Base-by-base conservation (phyloP, 2,888 invertebrate genomes). In the Lithophane semibrunnea region DNA sequence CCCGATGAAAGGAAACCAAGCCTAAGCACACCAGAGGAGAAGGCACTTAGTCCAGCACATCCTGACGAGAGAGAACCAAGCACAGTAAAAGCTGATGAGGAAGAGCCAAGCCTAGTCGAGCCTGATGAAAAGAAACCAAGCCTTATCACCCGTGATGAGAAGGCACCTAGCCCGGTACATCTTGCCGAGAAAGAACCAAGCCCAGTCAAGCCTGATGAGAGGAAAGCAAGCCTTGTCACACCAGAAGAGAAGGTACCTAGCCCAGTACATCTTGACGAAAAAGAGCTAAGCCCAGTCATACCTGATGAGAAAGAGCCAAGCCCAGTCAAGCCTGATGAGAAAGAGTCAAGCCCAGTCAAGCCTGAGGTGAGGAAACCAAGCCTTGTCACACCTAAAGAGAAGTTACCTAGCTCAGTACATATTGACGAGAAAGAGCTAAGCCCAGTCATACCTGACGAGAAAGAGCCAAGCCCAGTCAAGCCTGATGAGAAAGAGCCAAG, bases 81-180 rank as follows among this genome's bases (percentile, higher is more conserved):
- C 21, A n/a, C n/a, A 13, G 24, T 68, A 0, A 12, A 42, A 0
- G 0, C 21, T 9, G 44, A 12, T 8, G 73, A 82, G 0, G 64
- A 76, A 13, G 60, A 49, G 0, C 44, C 60, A 7, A 65, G 29
- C 18, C 29, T 8, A n/a, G 4, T 18, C 0, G 61, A 49, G 24
- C n/a, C 24, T 12, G 68, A 44, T 0, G 42, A n/a, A 0, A 9
- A 0, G 0, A n/a, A 16, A 16, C 1, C 16, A 16, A 64, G 42
- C 9, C 42, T 9, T 2, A 4, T 8, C 0, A 4, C 8, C 2
- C 2, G 16, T 2, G 42, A 64, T 0, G 64, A 64, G 4, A n/a
- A n/a, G 0, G n/a, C 9, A 0, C 0, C n/a, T 2, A 44, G 54
- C 21, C 21, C 54, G 1, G 9, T 10, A 3, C 3, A 54, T 21